A percentile compares a stretch with the other conserved stretches of the same genome.
These are phyloP conservation scores for Odontamblyopus lacepedii DNA, from an alignment of 2,797 vertebrate species.

Conservation along the genomic window DNA sequence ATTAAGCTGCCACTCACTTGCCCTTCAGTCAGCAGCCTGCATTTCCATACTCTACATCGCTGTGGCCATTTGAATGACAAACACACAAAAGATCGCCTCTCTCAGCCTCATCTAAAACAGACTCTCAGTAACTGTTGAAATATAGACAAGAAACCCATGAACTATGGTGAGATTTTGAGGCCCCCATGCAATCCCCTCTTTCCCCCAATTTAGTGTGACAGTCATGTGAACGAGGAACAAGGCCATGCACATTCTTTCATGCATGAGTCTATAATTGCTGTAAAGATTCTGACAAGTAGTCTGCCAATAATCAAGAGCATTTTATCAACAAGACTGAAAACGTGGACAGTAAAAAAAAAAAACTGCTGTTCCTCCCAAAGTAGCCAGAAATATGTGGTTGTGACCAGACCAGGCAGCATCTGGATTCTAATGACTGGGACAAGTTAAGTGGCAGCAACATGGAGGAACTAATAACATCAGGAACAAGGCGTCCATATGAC, in stretches of 20 bases:
- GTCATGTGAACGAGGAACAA: slow-evolving; percentile 78
- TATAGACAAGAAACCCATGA: slow-evolving; percentile 32
- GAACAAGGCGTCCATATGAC: slow-evolving; percentile 41
- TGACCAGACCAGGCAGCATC: slow-evolving; percentile 18
- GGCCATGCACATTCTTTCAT: slow-evolving; percentile 75
- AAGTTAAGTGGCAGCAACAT: slow-evolving; percentile 31
- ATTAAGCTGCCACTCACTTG: slow-evolving; percentile 65
- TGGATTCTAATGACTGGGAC: slow-evolving; percentile 19
- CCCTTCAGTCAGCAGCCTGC: slow-evolving; percentile 31
- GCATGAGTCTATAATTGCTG: slow-evolving; percentile 66
- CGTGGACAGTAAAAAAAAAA: slow-evolving; percentile 14
- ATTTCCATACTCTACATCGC: slow-evolving; percentile 37
- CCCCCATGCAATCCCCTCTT: slow-evolving; percentile 47
- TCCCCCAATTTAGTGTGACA: slow-evolving; percentile 60
- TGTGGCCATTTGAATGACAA: slow-evolving; percentile 33
- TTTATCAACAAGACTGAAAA: slow-evolving; percentile 35
- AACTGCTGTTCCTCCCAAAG: slow-evolving; percentile 20
- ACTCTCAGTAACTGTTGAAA: slow-evolving; percentile 34
- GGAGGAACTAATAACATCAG: slow-evolving; percentile 38
- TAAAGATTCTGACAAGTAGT: slow-evolving; percentile 53
- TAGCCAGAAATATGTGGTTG: slow-evolving; percentile 14
- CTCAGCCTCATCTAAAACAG: slow-evolving; percentile 33
- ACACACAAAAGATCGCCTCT: slow-evolving; percentile 33
- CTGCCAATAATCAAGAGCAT: slow-evolving; percentile 46
- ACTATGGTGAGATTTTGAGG: slow-evolving; percentile 44